phyloP scores from a whole-genome alignment of 2,797 vertebrate species.

The Limosa lapponica region DNA sequence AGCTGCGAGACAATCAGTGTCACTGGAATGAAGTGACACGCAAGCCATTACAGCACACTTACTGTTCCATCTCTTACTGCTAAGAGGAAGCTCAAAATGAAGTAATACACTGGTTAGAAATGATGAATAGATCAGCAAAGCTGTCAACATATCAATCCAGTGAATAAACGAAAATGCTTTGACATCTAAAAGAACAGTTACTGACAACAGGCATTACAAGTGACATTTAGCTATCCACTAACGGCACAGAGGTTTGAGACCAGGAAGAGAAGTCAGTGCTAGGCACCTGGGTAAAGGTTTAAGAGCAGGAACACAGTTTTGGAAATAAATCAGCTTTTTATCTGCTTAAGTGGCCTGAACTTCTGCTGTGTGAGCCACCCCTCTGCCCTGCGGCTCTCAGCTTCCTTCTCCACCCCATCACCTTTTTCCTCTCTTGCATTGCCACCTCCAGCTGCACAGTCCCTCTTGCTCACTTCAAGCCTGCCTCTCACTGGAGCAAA shows the following conservation, averaged over 20 bases:
- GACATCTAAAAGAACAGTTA: constrained; percentile 25
- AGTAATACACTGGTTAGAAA: constrained; percentile 33
- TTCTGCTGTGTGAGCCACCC: fast-evolving
- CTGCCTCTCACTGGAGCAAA: background rate
- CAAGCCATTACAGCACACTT: background rate
- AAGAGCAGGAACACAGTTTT: background rate
- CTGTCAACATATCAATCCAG: background rate
- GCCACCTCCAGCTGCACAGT: background rate
- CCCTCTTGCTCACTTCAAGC: background rate
- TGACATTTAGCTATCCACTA: constrained; percentile 2
- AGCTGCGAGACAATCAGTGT: background rate
- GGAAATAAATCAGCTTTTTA: background rate
- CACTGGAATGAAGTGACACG: background rate
- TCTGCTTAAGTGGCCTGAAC: background rate
- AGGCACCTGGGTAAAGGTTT: background rate
- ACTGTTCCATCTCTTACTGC: background rate
- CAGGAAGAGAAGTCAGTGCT: background rate
- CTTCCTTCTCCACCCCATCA: background rate
- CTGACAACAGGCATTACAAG: constrained; percentile 2
- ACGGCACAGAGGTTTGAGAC: background rate
- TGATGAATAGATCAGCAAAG: background rate
- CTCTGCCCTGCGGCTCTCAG: background rate
- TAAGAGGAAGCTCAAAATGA: background rate
- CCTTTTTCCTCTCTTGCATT: background rate
- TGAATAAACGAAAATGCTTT: constrained; percentile 9